phyloP scores from a whole-genome alignment of 2,888 invertebrate genomes.

The Pachymerium ferrugineum region DNA sequence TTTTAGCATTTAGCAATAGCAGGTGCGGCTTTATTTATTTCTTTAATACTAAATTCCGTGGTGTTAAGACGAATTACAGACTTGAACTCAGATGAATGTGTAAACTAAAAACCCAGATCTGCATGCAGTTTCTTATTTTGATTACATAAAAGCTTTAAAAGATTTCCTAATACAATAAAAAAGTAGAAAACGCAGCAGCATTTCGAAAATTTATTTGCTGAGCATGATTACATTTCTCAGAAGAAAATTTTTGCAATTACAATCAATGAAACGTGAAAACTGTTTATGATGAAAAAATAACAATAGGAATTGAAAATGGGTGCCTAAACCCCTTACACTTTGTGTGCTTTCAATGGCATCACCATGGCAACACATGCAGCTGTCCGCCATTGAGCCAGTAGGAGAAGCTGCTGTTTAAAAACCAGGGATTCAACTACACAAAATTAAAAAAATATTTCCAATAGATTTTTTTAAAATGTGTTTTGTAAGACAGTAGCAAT shows the following conservation, averaged over 20 bases:
- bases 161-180: no score
- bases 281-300: background rate
- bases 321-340: background rate
- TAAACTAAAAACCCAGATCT: no score
- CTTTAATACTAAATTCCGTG: background rate
- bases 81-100: no score
- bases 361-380: slow-evolving; percentile 27
- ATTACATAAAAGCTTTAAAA: no score
- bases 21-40: background rate
- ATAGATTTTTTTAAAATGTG: no score
- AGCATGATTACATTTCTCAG: background rate
- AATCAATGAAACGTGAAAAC: background rate
- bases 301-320: background rate
- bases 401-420: slow-evolving; percentile 20
- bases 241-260: background rate
- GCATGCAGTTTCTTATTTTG: no score
- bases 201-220: background rate
- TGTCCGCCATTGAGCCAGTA: slow-evolving; percentile 27
- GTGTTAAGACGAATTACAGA: no score
- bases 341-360: slow-evolving; percentile 17
- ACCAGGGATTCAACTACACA: slow-evolving; percentile 4
- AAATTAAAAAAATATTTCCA: background rate
- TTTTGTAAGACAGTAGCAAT: no score
- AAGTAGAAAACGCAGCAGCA: no score
- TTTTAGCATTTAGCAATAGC: background rate